Evolutionary conservation across 2,797 vertebrate genomes (phyloP), one percentile per base, ranked within the genome.

Genomic region (Pangasius djambal): DNA sequence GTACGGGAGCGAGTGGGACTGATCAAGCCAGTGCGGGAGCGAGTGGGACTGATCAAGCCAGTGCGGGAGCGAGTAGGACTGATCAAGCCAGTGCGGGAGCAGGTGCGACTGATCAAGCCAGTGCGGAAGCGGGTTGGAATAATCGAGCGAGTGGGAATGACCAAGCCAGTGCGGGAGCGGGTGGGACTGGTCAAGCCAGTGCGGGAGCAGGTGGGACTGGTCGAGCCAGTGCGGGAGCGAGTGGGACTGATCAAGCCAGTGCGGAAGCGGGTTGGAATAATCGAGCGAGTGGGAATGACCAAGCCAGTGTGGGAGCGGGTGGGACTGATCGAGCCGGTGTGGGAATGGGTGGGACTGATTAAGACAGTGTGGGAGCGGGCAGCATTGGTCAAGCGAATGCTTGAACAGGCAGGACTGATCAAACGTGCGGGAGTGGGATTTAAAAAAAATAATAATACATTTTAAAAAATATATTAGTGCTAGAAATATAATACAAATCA

Each of bases 21-120:
- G 25, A 6, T 59, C 37, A 25, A 22, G 37, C 10, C 1, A 15
- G 37, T 5, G 40, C 10, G 20, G 7, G 70, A 44, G 20, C 9
- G 12, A 20, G 34, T 3, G 1, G 31, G 0, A 34, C 0, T 15
- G 13, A 10, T n/a, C 25, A 13, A n/a, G 28, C 28, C 25, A n/a
- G 3, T 4, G 28, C n/a, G 10, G 61, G 8, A n/a, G 28, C 2
- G 4, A 2, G 52, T 52, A 2, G 13, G 22, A 4, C 1, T 6
- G 12, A 10, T 67, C 65, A 31, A n/a, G 10, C 7, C 28, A 31
- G 65, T 67, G 28, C 28, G 12, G 1, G n/a, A 13, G n/a, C 1
- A 3, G 65, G 28, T 67, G n/a, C n/a, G n/a, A 67, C 12, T 1
- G 12, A n/a, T 25, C 9, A 44, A 48, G 3, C 2, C 20, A 25